Evolutionary conservation across 2,888 invertebrate genomes (phyloP), one percentile per base, ranked within the genome.

Genomic region (Drosophila eohydei): DNA sequence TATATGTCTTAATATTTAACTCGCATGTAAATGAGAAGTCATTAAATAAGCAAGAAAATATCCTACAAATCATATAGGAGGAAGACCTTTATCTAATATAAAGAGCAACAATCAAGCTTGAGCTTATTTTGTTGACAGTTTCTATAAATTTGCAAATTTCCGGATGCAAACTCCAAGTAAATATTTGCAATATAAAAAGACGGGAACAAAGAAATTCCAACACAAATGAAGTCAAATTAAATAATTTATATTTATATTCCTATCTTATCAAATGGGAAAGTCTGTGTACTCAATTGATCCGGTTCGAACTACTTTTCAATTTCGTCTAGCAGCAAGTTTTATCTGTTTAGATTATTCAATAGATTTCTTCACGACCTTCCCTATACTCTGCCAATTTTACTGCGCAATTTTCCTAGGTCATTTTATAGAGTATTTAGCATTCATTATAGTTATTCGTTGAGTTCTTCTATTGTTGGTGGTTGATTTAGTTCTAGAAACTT

Each of bases 391-490:
- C 4, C n/a, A 36, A n/a, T 8, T 38, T 26, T 12, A 6, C 44
- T 44, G 26, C 11, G 16, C 38, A 1, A 30, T 30, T 36, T 36
- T 14, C 12, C 21, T 11, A 11, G 1, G 5, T 6, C 12, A 44
- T 5, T 40, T 57, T 2, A 8, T 14, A 75, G 75, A 21, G 78
- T 57, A 61, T 72, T 6, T 44, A 2, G 0, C 2, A 26, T 38
- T 65, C 58, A 57, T 21, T 56, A 4, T 30, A 21, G 8, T 1
- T 11, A n/a, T 12, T 1, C 4, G 3, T 2, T 8, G 8, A 16
- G 8, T 40, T 55, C 41, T 4, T 7, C 6, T 11, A 54, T 60
- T 67, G 40, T 55, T 54, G 77, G 77, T 79, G 77, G 77, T 78
- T 78, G 77, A 41, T 77, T 71, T 63, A 21, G 65, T 46, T 38